These are phyloP conservation scores for Colistium nudipinnis DNA, from an alignment of 2,113 vertebrate species.

Conservation along the genomic window DNA sequence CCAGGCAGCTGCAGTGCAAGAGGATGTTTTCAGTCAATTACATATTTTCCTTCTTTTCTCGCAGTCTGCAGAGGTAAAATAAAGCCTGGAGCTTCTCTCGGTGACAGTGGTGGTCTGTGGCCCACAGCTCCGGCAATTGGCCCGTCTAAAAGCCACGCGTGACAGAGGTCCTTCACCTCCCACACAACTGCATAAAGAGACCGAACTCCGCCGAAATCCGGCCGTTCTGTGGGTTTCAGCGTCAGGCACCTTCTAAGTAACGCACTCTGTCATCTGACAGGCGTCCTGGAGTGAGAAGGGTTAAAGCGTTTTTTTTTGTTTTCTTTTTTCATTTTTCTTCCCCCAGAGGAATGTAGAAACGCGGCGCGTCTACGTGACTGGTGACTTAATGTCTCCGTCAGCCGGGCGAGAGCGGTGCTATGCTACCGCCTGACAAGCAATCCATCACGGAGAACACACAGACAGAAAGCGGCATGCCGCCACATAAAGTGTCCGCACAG, in stretches of 20 bases:
- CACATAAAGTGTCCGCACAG: conserved; percentile 51
- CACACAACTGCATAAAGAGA: conserved; percentile 41
- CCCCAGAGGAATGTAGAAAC: conserved; percentile 70
- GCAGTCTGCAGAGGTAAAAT: conserved; percentile 17
- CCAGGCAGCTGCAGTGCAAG: conserved; percentile 27
- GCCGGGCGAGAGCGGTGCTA: conserved; percentile 64
- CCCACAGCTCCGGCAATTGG: conserved; percentile 21
- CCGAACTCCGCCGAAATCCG: conserved; percentile 29
- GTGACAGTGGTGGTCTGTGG: conserved; percentile 9
- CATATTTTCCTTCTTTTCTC: conserved; percentile 36
- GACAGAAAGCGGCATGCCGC: conserved; percentile 55
- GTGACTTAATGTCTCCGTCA: conserved; percentile 79
- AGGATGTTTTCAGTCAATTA: conserved; percentile 45
- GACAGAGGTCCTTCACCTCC: conserved; percentile 49
- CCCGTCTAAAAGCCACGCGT: conserved; percentile 22
- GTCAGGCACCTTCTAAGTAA: conserved; percentile 50
- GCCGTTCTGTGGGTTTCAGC: conserved; percentile 11
- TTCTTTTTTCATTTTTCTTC: not conserved
- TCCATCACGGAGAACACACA: conserved; percentile 81
- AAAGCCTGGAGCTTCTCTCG: conserved; percentile 3
- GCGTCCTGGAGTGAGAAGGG: conserved; percentile 62
- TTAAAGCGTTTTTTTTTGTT: conserved; percentile 65
- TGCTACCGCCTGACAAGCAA: conserved; percentile 77
- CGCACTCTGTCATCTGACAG: conserved; percentile 61
- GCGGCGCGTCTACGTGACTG: conserved; percentile 72